phyloP scores from a whole-genome alignment of 2,888 invertebrate genomes.

The Nymphalis polychloros region DNA sequence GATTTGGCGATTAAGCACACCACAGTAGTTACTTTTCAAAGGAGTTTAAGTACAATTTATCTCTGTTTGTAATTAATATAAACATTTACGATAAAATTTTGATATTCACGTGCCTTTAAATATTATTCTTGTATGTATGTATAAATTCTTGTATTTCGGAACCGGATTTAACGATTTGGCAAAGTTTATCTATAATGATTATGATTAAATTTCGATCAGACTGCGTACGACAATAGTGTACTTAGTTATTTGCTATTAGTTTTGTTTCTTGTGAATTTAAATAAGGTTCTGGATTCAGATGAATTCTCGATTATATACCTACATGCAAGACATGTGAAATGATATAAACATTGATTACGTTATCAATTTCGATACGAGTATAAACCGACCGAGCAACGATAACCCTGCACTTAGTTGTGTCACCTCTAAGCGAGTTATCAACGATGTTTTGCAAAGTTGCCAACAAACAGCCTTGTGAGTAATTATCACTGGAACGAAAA shows the following conservation, averaged over 20 bases:
- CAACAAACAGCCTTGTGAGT: constrained; percentile 44
- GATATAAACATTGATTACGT: constrained; percentile 55
- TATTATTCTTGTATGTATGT: too few relatives aligned
- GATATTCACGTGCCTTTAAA: too few relatives aligned
- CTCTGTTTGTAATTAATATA: too few relatives aligned
- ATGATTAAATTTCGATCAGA: too few relatives aligned
- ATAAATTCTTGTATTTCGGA: too few relatives aligned
- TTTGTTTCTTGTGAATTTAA: not conserved
- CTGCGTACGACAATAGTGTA: too few relatives aligned
- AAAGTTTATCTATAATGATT: too few relatives aligned
- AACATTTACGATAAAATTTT: too few relatives aligned
- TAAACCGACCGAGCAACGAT: constrained; percentile 63
- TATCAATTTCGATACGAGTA: constrained; percentile 55
- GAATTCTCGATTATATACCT: not conserved
- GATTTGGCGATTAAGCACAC: too few relatives aligned
- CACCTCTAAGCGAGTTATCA: constrained; percentile 50
- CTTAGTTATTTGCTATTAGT: not conserved
- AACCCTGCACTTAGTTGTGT: constrained; percentile 69
- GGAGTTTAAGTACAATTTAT: too few relatives aligned
- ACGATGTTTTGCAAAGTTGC: constrained; percentile 50
- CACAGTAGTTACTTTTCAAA: too few relatives aligned
- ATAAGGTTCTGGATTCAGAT: not conserved
- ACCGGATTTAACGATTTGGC: too few relatives aligned
- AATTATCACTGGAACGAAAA: constrained; percentile 41
- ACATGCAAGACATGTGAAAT: constrained; percentile 26